A percentile compares a stretch with the other conserved stretches of the same genome.
These are phyloP conservation scores for Euura lappo DNA, from an alignment of 1,140 invertebrate genomes.

Conservation along the genomic window DNA sequence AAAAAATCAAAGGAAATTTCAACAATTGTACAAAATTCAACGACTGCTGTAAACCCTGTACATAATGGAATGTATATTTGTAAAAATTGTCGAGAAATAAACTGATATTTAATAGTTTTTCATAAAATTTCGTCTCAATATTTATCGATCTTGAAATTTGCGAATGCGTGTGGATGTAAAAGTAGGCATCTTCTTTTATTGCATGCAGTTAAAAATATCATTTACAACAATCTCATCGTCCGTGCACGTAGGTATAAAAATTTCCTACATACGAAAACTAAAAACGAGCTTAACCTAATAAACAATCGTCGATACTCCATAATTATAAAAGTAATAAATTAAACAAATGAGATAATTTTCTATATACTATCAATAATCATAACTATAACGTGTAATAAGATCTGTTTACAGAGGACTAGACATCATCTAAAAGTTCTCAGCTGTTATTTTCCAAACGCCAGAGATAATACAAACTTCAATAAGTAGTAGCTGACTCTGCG, in stretches of 20 bases:
- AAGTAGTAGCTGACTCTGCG: constrained; percentile 50
- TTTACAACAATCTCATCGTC: too few relatives aligned
- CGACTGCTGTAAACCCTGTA: constrained; percentile 31
- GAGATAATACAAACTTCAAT: constrained; percentile 29
- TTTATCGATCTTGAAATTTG: neutral
- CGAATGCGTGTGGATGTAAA: neutral
- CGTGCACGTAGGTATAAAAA: too few relatives aligned
- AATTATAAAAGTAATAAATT: neutral
- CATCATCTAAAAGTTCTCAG: neutral
- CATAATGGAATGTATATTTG: constrained; percentile 51
- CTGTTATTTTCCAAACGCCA: too few relatives aligned
- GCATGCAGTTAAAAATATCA: too few relatives aligned
- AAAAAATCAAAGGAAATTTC: neutral
- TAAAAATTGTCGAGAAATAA: constrained; percentile 24
- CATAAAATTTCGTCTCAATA: neutral
- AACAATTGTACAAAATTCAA: constrained; percentile 6
- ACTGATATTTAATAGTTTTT: neutral
- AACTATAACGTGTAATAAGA: neutral
- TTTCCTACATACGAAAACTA: too few relatives aligned
- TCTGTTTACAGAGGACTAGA: neutral
- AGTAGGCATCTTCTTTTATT: neutral
- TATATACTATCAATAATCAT: neutral
- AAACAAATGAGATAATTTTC: neutral
- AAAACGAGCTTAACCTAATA: too few relatives aligned
- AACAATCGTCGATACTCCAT: too few relatives aligned